Conservation (phyloP, 2,888 invertebrate genomes). For the Cetonia aurata region DNA sequence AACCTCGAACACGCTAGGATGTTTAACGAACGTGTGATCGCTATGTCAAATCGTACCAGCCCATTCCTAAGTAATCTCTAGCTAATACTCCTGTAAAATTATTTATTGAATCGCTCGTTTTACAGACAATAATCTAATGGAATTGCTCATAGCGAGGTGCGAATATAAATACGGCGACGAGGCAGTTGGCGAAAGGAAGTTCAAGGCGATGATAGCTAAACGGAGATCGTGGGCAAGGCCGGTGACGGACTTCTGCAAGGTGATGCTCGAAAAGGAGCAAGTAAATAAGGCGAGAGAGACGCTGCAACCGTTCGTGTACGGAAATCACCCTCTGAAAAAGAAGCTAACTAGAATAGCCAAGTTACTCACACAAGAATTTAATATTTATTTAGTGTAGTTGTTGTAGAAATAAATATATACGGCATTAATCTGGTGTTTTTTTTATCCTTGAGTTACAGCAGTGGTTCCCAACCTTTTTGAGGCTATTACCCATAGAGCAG, state of each 20-base stretch:
- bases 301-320: background rate
- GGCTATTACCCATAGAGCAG: no score
- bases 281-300: background rate
- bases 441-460: no score
- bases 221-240: constrained; percentile 8
- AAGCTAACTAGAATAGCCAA: constrained; percentile 6
- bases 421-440: no score
- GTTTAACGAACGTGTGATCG: background rate
- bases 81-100: no score
- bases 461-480: no score
- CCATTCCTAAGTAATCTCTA: constrained; percentile 10
- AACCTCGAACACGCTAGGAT: constrained; percentile 1
- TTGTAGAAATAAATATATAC: background rate
- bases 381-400: constrained; percentile 5
- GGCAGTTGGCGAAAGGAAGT: background rate
- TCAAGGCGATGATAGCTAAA: background rate
- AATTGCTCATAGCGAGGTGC: constrained; percentile 16
- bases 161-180: constrained; percentile 8
- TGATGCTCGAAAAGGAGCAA: background rate
- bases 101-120: background rate
- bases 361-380: background rate
- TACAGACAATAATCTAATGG: background rate
- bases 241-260: constrained; percentile 16
- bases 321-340: background rate
- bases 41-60: background rate